phyloP scores from a whole-genome alignment of 1,140 invertebrate species.

The Adoxophyes honmai region DNA sequence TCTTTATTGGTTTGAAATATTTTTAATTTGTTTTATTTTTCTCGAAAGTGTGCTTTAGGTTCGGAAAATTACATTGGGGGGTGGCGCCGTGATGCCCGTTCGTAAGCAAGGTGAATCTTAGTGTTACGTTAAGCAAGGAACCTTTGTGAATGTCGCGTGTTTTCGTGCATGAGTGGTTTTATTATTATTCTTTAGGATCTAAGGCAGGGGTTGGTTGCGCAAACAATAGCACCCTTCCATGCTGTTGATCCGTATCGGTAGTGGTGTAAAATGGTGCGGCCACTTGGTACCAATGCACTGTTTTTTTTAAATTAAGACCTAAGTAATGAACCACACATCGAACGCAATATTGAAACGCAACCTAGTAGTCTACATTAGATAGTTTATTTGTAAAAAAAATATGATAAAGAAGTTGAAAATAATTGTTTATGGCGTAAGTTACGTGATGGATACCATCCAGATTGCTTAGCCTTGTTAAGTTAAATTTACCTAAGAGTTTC shows the following conservation, averaged over 20 bases:
- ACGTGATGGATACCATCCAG: no score
- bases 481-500: no score
- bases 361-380: no score
- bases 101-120: slow-evolving; percentile 75
- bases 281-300: not conserved
- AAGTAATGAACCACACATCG: no score
- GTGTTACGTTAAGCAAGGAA: not conserved
- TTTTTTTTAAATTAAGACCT: not conserved
- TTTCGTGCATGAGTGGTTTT: not conserved
- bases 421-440: no score
- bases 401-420: no score
- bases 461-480: no score
- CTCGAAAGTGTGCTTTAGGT: slow-evolving; percentile 50
- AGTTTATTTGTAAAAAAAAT: no score
- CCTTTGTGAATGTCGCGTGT: not conserved
- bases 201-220: slow-evolving; percentile 24
- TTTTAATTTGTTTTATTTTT: slow-evolving; percentile 59
- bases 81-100: slow-evolving; percentile 77
- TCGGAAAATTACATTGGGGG: slow-evolving; percentile 68
- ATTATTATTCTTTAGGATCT: slow-evolving; percentile 21
- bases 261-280: slow-evolving; percentile 24
- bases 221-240: slow-evolving; percentile 27
- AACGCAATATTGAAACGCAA: no score
- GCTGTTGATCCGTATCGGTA: slow-evolving; percentile 33
- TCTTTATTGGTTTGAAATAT: slow-evolving; percentile 41